A percentile compares a stretch with the other conserved stretches of the same genome.
Conservation (phyloP, 2,113 vertebrate genomes). For the Pycnonotus jocosus region DNA sequence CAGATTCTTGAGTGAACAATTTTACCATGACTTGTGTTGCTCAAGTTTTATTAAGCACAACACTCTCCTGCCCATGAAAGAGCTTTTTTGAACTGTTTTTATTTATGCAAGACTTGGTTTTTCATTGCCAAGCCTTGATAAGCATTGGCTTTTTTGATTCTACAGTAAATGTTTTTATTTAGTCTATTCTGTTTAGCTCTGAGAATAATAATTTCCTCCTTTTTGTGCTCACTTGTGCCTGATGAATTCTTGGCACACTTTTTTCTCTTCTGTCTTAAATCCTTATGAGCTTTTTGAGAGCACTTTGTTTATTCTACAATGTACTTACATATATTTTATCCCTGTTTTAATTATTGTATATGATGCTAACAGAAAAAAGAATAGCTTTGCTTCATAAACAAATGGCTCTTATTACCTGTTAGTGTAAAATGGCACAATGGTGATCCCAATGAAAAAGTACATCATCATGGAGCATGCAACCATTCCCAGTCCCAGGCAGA, state of each 20-base stretch:
- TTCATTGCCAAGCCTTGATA: not conserved
- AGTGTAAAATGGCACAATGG: slow-evolving; percentile 69
- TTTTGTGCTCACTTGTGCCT: not conserved
- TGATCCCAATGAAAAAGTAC: slow-evolving; percentile 74
- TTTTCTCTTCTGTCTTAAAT: not conserved
- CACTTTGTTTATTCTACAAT: not conserved
- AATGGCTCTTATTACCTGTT: slow-evolving; percentile 62
- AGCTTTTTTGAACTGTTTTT: not conserved
- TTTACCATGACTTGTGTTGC: not conserved
- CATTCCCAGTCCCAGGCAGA: slow-evolving; percentile 75
- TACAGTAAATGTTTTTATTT: not conserved
- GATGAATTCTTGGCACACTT: not conserved
- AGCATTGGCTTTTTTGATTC: not conserved
- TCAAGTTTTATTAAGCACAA: not conserved
- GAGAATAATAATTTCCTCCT: not conserved
- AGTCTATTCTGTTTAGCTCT: not conserved
- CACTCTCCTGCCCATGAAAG: not conserved
- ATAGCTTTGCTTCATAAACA: not conserved
- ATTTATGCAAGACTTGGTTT: not conserved
- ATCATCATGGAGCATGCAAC: slow-evolving; percentile 70
- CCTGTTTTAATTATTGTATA: not conserved
- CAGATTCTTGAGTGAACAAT: not conserved
- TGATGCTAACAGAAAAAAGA: not conserved
- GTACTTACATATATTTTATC: not conserved
- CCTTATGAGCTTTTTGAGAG: not conserved